Base-by-base conservation (phyloP, 1,140 invertebrate genomes). In the Brachionus calyciflorus region DNA sequence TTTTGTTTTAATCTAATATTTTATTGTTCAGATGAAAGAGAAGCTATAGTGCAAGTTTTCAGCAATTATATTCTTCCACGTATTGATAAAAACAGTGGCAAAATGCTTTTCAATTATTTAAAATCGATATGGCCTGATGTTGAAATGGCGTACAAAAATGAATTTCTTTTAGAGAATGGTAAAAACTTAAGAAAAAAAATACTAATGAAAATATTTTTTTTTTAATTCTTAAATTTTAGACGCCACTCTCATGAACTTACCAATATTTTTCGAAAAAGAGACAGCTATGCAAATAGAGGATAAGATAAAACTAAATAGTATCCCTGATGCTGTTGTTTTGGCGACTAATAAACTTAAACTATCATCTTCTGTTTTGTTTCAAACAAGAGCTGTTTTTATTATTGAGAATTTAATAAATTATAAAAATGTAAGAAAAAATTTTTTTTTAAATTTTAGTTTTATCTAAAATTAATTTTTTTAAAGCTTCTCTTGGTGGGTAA, bases 401-500 rank as follows among this genome's bases (percentile, higher is more conserved):
- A 26, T 73, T 40, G 69, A 73, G 33, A 55, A 51, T 51, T 10
- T 73, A n/a, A 14, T 73, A n/a, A 73, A 28, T n/a, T 51, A 51
- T 73, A 73, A 73, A 41, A 73, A 73, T 33, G 69, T 73, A 73
- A 2, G 14, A 46, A 14, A 44, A 65, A 24, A 30, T 44, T 14
- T 14, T 10, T 24, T 9, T 9, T 26, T 26, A 44, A 24, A 0
- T 3, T 21, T 26, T 44, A 17, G 33, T 70, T 70, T 51, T 46
- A 48, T 48, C 37, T n/a, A 14, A 1, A 5, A 60, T 12, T 24
- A n/a, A 10, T 69, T 14, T 12, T 40, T 12, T 21, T 33, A 26
- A 70, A 73, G 69, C 17, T 73, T 12, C 26, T 73, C 14, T 40
- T 73, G 19, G 37, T 73, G 21, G 69, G 69, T 2, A 49, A 49